phyloP scores from a whole-genome alignment of 2,797 vertebrate genomes.

The Rhodeus uyekii region DNA sequence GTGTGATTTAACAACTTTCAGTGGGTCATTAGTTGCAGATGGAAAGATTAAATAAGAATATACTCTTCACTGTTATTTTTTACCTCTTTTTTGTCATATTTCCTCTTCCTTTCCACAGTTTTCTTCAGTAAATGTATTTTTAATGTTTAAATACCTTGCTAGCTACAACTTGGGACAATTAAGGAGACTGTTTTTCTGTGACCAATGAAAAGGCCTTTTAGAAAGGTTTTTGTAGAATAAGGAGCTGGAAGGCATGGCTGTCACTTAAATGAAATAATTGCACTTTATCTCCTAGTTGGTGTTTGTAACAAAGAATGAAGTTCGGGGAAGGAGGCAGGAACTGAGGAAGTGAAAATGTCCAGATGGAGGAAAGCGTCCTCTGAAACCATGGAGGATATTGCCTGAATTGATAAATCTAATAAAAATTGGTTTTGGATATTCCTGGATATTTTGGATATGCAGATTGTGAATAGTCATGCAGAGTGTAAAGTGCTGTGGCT shows the following conservation, averaged over 20 bases:
- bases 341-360: background rate
- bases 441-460: too few species aligned
- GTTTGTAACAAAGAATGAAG: too few species aligned
- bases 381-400: background rate
- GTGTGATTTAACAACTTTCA: conserved; percentile 33
- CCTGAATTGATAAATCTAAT: background rate
- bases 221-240: background rate
- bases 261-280: background rate
- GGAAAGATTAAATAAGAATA: conserved; percentile 27
- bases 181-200: background rate
- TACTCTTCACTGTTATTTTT: background rate
- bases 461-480: too few species aligned
- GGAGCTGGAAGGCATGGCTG: background rate
- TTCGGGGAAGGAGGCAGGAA: too few species aligned
- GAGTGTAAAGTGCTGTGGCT: too few species aligned
- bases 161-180: background rate
- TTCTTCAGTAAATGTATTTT: background rate
- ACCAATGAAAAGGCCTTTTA: background rate
- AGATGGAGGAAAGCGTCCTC: background rate
- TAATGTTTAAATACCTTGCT: too few species aligned
- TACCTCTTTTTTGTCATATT: conserved; percentile 18
- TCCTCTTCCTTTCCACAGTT: background rate
- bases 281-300: background rate
- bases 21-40: conserved; percentile 28
- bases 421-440: background rate